Percentiles rank a stretch among this genome's conserved stretches.
Evolutionary conservation across 2,888 invertebrate species (phyloP).

Genomic region (Oegoconia quadripuncta): DNA sequence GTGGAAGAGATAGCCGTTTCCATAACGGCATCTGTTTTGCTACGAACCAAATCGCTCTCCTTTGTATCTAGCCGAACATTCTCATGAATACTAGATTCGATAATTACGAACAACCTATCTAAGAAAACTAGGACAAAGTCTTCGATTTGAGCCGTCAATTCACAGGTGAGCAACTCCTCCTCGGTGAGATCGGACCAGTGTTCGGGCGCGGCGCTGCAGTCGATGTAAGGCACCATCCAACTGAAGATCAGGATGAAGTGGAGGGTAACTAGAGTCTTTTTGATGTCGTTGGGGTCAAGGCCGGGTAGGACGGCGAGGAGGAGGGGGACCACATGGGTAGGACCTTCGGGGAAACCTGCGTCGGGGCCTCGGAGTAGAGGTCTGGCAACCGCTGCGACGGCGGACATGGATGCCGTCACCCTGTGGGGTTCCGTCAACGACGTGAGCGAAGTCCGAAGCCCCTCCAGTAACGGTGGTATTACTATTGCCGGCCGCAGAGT

Average conservation of each 20-base stretch:
- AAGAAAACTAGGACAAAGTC: constrained; percentile 93
- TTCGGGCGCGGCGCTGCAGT: constrained; percentile 88
- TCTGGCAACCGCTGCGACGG: constrained; percentile 84
- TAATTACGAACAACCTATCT: constrained; percentile 85
- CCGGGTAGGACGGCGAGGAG: constrained; percentile 90
- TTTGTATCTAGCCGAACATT: constrained; percentile 82
- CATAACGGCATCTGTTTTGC: constrained; percentile 84
- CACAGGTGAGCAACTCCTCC: constrained; percentile 86
- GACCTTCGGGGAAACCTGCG: constrained; percentile 85
- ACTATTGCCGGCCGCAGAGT: constrained; percentile 89
- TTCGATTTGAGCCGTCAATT: constrained; percentile 91
- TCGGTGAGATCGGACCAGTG: constrained; percentile 85
- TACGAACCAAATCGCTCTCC: constrained; percentile 79
- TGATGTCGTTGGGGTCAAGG: constrained; percentile 92
- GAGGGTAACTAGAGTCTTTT: constrained; percentile 86
- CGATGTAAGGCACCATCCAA: constrained; percentile 89
- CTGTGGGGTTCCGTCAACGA: constrained; percentile 94
- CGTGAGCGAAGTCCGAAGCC: constrained; percentile 88
- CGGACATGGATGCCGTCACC: constrained; percentile 85
- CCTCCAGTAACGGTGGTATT: constrained; percentile 89
- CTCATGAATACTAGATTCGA: constrained; percentile 85
- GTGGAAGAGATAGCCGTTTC: constrained; percentile 85
- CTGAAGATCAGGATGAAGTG: constrained; percentile 88
- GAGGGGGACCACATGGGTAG: constrained; percentile 89
- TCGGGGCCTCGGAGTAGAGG: constrained; percentile 78